Base-by-base conservation (phyloP, 2,888 invertebrate genomes). In the Hydrotaea diabolus region DNA sequence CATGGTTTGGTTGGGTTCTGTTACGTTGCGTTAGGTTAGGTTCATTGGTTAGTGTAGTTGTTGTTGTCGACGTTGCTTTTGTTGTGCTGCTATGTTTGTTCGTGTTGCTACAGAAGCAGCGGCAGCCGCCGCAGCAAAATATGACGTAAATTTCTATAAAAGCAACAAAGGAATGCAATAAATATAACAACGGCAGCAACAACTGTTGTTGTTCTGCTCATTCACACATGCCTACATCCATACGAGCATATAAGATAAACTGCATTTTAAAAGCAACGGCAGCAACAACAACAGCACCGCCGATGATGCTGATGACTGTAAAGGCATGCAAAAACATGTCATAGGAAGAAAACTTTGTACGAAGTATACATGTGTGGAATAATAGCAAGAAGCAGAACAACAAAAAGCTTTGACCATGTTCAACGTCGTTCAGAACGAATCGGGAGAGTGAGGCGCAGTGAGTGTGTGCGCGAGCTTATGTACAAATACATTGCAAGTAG, bases 1-100 rank as follows among this genome's bases (percentile, higher is more conserved):
- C 13, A 4, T 43, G 36, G 66, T 43, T 43, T 9, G 7, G 43
- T 46, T 43, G 15, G 3, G 17, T 39, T 13, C 0, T 15, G n/a
- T 59, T 77, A 23, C 43, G 71, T 77, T 78, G 49, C 36, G 72
- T 72, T 64, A 64, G 72, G 78, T 78, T 78, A 78, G 78, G 72
- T 78, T 59, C 57, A 57, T 39, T 59, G 49, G 31, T 64, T 78
- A 31, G 19, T 59, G 15, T 43, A 43, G 39, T 23, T 69, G 19
- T 59, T 49, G 59, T 36, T 62, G 23, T 15, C 53, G n/a, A 17
- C 17, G 9, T 55, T 57, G 39, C 19, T 69, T 9, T 39, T 69
- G 39, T 57, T 69, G 26, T 7, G 2, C 21, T 71, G 77, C 66
- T 62, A 21, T 66, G 39, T 66, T 64, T 55, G 13, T n/a, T 39